Conservation (phyloP, 1,140 invertebrate genomes). For the Steinernema khuongi region DNA sequence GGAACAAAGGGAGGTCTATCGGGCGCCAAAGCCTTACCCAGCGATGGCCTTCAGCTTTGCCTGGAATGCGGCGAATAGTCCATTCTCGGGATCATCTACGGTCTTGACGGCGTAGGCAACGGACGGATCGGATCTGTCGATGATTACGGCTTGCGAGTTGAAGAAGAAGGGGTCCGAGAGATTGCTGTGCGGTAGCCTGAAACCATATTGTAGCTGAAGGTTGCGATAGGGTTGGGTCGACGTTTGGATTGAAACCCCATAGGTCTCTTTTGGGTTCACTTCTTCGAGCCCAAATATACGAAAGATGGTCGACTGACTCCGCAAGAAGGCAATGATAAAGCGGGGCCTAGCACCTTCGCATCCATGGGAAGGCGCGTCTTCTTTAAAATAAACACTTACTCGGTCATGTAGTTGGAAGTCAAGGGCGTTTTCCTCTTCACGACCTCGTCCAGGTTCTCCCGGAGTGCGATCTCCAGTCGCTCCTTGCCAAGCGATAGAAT, state of each 20-base stretch:
- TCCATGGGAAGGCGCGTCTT: too few relatives aligned
- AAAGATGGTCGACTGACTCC: too few relatives aligned
- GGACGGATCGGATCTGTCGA: not conserved
- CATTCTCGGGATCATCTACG: not conserved
- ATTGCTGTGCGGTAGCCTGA: constrained; percentile 1
- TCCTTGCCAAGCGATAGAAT: not conserved
- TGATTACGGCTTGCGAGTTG: not conserved
- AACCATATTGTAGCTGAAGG: too few relatives aligned
- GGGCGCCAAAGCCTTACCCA: not conserved
- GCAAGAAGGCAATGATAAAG: too few relatives aligned
- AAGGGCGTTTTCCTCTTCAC: not conserved
- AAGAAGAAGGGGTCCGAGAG: constrained; percentile 1
- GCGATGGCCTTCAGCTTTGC: constrained; percentile 4
- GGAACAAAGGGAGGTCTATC: too few relatives aligned
- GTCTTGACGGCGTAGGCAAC: not conserved
- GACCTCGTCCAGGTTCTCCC: not conserved
- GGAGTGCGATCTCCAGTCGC: not conserved
- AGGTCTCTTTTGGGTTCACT: too few relatives aligned
- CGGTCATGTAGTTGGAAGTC: not conserved
- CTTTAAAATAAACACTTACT: constrained; percentile 1
- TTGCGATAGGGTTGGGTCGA: too few relatives aligned
- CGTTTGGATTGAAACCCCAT: too few relatives aligned
- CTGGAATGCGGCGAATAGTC: not conserved
- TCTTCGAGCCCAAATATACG: too few relatives aligned
- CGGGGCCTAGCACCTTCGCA: too few relatives aligned